Base-by-base conservation (phyloP, 2,113 vertebrate species). In the Myrmophylax atrothorax region DNA sequence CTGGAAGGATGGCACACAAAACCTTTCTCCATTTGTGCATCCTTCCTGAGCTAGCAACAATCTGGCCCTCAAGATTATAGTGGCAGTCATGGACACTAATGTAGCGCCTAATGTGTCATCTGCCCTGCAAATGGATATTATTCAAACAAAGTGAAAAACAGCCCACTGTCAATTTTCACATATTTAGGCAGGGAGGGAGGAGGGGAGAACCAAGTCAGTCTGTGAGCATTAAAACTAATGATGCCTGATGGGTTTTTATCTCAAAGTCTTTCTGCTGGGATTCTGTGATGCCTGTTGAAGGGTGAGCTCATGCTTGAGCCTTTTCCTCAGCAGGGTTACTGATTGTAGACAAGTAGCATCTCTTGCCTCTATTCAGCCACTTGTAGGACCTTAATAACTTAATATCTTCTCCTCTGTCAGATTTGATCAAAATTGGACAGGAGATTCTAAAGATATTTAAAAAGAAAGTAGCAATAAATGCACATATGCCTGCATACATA, bases 121-220 rank as follows among this genome's bases (percentile, higher is more conserved):
- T 91, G 79, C 60, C 84, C 86, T 89, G 70, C 67, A 95, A 91
- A 77, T 56, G n/a, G 67, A 7, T 84, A 59, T 88, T 75, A 72
- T 74, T 93, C 68, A 93, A 94, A 91, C 76, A 93, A 75, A 92
- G 91, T 35, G 90, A 76, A 96, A 92, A 88, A 82, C 55, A 90
- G 72, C 81, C 63, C 52, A 47, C 50, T 67, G 50, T 22, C 20
- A 62, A 25, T 96, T 90, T 91, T 86, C 67, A 67, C 20, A 18
- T 64, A 35, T 15, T 86, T 37, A 42, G 33, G 31, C 4, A 10
- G 47, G 40, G 25, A 17, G 38, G 13, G 7, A n/a, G 31, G 12
- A 18, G 6, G 26, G 33, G 60, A 64, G 35, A 55, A 90, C 6
- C 33, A 64, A 68, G 49, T 49, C 55, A 42, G 58, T 67, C 88